Base-by-base conservation (phyloP, 2,888 invertebrate species). In the Drosophila cracens region DNA sequence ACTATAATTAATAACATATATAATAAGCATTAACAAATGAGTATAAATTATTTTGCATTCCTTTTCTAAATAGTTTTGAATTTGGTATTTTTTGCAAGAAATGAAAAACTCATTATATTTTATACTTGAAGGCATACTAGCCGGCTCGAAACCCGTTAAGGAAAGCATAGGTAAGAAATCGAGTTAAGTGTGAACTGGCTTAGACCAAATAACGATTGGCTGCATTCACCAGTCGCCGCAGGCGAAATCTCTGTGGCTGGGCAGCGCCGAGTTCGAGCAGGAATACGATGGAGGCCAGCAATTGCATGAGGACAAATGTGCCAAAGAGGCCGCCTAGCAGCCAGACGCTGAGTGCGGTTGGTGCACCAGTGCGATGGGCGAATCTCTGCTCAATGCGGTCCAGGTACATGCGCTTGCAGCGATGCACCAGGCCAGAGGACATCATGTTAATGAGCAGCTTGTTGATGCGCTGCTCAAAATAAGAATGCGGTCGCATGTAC, bases 401-500 rank as follows among this genome's bases (percentile, higher is more conserved):
- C 18, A 92, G 38, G 70, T 91, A 90, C 21, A 80, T 81, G 6
- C 71, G 70, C 10, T 81, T 81, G 65, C 54, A 90, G 5, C 81
- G 79, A 7, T 76, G 63, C 10, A 90, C 69, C 11, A 92, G 49
- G 0, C 92, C 92, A 4, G 89, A 64, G 0, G 89, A 79, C 81
- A 91, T 87, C 61, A 92, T 87, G 16, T 72, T 68, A 31, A 91
- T 56, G 11, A 92, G 69, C 10, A 91, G 68, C 1, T 68, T 68
- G 38, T 91, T 81, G 8, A 90, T 40, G 13, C 73, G 74, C 0
- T 74, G 69, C 40, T 79, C 68, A 0, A 92, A 57, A 52, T 89
- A 92, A 5, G 90, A 91, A 34, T 92, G 83, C 5, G 74, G 81
- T 0, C 87, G 89, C 89, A 92, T 89, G 58, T 90, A 92, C 59